Percentiles rank a stretch among this genome's conserved stretches.
Evolutionary conservation across 2,888 invertebrate genomes (phyloP).

Genomic region (Xiphydria camelus): DNA sequence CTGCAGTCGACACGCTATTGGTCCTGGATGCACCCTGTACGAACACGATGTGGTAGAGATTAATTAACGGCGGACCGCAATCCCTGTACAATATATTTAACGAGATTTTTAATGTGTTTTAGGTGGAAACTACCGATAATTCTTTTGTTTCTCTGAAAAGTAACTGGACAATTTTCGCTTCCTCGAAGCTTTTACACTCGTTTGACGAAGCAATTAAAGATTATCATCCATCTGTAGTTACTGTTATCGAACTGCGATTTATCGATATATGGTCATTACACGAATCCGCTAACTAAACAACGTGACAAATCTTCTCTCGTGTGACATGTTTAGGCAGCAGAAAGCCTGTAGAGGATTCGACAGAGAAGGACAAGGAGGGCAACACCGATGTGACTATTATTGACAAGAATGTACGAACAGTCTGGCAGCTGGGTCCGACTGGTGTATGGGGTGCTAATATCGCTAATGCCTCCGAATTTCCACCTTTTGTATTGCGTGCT

Average conservation of each 20-base stretch:
- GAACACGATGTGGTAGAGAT: too few species aligned
- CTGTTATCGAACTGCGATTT: constrained; percentile 2
- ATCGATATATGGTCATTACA: background rate
- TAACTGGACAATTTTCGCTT: constrained; percentile 10
- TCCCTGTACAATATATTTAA: constrained; percentile 25
- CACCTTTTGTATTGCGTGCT: constrained; percentile 54
- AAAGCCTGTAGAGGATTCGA: constrained; percentile 42
- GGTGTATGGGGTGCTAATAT: constrained; percentile 47
- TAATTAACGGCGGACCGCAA: too few species aligned
- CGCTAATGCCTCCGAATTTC: constrained; percentile 48
- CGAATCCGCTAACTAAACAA: too few species aligned
- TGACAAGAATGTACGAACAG: constrained; percentile 41
- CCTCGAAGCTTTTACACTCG: constrained; percentile 3
- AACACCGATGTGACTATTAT: constrained; percentile 31
- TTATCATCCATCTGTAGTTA: constrained; percentile 8
- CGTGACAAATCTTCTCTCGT: constrained; percentile 32
- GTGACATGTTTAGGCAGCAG: constrained; percentile 51
- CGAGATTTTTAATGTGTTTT: constrained; percentile 34
- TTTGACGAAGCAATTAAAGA: constrained; percentile 12
- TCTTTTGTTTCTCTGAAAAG: constrained; percentile 14
- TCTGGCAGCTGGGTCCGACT: constrained; percentile 49
- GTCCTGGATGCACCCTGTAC: too few species aligned
- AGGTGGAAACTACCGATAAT: constrained; percentile 27
- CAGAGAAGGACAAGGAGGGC: constrained; percentile 34
- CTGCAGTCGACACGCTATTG: too few species aligned